Conservation (phyloP, 2,113 vertebrate genomes). For the Eira barbara region DNA sequence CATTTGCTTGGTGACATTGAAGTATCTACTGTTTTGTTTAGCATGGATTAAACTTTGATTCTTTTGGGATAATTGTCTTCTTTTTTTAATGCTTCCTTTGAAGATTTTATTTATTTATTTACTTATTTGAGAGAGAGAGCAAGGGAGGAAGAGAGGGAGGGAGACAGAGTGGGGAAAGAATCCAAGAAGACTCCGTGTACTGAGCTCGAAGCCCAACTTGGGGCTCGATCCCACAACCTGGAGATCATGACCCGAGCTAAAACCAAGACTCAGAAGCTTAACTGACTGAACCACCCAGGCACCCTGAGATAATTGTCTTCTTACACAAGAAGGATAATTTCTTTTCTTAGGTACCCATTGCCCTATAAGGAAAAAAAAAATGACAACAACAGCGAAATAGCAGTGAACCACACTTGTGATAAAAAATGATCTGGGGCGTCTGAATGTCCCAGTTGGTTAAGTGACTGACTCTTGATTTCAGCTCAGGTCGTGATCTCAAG, state of each 20-base stretch:
- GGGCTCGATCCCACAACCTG: neutral
- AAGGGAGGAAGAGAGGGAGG: neutral
- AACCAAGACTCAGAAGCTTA: neutral
- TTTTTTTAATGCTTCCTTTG: neutral
- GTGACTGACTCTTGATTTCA: neutral
- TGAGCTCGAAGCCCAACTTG: neutral
- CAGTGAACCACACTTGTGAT: neutral
- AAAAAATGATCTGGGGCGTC: neutral
- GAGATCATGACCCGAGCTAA: neutral
- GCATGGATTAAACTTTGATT: constrained; percentile 17
- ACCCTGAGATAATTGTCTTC: constrained; percentile 22
- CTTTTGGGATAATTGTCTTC: constrained; percentile 45
- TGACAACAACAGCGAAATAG: neutral
- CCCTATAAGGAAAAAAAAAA: neutral
- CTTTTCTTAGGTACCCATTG: constrained; percentile 19
- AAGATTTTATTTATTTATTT: neutral
- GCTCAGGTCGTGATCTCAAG: neutral
- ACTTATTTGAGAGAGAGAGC: neutral
- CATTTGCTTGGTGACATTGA: neutral
- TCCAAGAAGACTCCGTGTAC: neutral
- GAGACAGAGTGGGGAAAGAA: neutral
- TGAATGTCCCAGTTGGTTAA: neutral
- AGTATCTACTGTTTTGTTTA: constrained; percentile 46
- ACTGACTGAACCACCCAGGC: neutral
- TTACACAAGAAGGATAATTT: constrained; percentile 25